Percentiles rank a stretch among this genome's conserved stretches.
Conservation (phyloP, 2,113 vertebrate species). For the Atrichornis clamosus region DNA sequence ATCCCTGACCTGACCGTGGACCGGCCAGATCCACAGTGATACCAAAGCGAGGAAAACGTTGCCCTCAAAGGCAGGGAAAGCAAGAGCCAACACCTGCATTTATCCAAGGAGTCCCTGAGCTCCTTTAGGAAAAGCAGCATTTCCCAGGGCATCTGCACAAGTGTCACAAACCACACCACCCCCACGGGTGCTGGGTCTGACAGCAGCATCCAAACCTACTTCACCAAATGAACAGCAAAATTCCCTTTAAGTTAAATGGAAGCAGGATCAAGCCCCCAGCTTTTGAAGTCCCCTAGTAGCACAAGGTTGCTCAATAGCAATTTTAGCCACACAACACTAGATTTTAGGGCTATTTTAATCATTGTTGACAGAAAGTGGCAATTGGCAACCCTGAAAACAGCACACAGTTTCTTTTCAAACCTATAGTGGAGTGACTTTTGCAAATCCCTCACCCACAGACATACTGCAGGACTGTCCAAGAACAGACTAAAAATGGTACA, state of each 20-base stretch:
- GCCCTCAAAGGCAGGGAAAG: not conserved
- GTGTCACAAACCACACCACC: not conserved
- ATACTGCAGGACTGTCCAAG: not conserved
- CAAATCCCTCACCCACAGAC: not conserved
- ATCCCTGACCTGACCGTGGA: not conserved
- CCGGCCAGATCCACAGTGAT: not conserved
- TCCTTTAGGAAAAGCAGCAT: not conserved
- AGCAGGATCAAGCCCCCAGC: not conserved
- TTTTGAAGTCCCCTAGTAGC: not conserved
- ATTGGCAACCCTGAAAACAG: not conserved
- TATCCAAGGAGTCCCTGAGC: not conserved
- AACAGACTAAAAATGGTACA: not conserved
- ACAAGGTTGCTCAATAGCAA: not conserved
- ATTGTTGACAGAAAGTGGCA: not conserved
- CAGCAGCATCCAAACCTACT: not conserved
- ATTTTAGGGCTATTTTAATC: not conserved
- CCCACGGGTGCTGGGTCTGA: not conserved
- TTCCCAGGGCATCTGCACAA: not conserved
- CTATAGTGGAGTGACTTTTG: rapidly evolving
- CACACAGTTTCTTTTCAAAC: not conserved
- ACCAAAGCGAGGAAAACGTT: not conserved
- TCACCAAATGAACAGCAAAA: not conserved
- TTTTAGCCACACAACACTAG: not conserved
- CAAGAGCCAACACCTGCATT: not conserved
- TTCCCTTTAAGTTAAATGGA: not conserved